Base-by-base conservation (phyloP, 2,113 vertebrate genomes). In the Phalacrocorax aristotelis region DNA sequence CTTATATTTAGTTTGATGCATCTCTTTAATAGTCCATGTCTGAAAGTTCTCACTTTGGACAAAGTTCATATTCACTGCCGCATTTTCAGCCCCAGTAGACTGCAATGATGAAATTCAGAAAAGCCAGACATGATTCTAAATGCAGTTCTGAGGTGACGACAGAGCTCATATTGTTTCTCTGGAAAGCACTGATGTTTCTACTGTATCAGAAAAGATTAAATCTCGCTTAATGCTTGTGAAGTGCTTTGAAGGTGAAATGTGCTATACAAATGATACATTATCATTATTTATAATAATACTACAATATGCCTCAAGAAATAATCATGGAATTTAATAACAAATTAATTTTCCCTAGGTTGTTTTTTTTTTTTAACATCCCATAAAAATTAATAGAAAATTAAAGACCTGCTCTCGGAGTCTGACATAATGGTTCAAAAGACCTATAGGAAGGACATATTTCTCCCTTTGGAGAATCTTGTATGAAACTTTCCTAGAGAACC, bases 161-260 rank as follows among this genome's bases (percentile, higher is more conserved):
- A 66, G 42, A 77, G 7, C 32, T 83, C 30, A 42, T 46, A 23
- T 55, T 64, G 70, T 76, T 94, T 90, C 65, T 79, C 19, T 62
- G 27, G 36, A 72, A 92, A 74, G 66, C 40, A 44, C 15, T 48
- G 62, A 30, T 78, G 13, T 94, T 95, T 69, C 44, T 76, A n/a
- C 34, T 72, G 3, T 36, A n/a, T 58, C 40, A 85, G 81, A 46
- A 57, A 82, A 82, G 29, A 93, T 57, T 90, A 65, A 72, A 51
- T 71, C 71, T 71, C 22, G 13, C 34, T 52, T 83, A 57, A 60
- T 38, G 48, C 65, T 82, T 94, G 21, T 93, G 62, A 95, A 91
- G 78, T 62, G 66, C 83, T 96, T 87, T 94, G 89, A 93, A 97
- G 91, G 84, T 96, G 75, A 95, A 95, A 95, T 87, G 61, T 36